A percentile compares a stretch with the other conserved stretches of the same genome.
phyloP scores from a whole-genome alignment of 2,113 vertebrate genomes.

The Prinia subflava region DNA sequence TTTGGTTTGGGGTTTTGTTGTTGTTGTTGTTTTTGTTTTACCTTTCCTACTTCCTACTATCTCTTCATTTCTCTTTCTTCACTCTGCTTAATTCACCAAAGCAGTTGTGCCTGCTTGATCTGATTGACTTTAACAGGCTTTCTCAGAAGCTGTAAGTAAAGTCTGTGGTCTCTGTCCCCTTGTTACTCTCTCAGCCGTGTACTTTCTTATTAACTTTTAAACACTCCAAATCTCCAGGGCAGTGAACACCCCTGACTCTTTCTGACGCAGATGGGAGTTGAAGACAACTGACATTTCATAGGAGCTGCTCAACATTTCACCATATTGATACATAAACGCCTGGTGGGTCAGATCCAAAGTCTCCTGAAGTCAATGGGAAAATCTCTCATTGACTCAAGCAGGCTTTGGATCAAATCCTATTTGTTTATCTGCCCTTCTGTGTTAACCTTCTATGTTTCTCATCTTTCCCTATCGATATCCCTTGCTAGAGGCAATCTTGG shows the following conservation, averaged over 20 bases:
- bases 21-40: not conserved
- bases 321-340: not conserved
- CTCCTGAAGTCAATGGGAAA: slow-evolving; percentile 33
- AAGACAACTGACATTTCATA: not conserved
- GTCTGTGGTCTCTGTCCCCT: not conserved
- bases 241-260: not conserved
- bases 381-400: slow-evolving; percentile 22
- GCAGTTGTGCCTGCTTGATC: slow-evolving; percentile 10
- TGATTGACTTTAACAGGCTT: slow-evolving; percentile 41
- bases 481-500: slow-evolving; percentile 33
- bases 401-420: slow-evolving; percentile 45
- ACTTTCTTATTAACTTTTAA: slow-evolving; percentile 48
- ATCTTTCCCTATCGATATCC: slow-evolving; percentile 39
- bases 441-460: slow-evolving; percentile 51
- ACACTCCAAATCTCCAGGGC: not conserved
- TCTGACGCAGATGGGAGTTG: not conserved
- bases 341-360: not conserved
- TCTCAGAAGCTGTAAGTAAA: slow-evolving; percentile 24
- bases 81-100: slow-evolving; percentile 26
- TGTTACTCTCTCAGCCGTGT: not conserved
- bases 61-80: not conserved
- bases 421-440: slow-evolving; percentile 44
- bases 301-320: not conserved
- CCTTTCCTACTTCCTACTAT: not conserved
- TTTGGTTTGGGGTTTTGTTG: too few species aligned